Percentiles rank a stretch among this genome's conserved stretches.
phyloP scores from a whole-genome alignment of 2,113 vertebrate species.

The Bettongia penicillata region DNA sequence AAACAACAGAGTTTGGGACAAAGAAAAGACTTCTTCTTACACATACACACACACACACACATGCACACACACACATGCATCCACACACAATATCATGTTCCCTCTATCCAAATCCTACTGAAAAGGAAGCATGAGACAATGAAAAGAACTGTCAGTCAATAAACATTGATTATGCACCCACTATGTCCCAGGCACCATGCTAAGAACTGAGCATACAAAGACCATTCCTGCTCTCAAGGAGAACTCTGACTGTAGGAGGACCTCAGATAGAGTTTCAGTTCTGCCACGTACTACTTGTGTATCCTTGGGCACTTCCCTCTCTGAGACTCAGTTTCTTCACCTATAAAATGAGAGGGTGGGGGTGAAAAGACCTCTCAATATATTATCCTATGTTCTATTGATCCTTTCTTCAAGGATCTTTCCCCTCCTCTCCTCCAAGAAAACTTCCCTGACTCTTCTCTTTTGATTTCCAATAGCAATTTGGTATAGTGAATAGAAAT shows the following conservation, averaged over 20 bases:
- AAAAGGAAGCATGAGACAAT: not conserved
- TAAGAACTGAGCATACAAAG: not conserved
- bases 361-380: not conserved
- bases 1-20: not conserved
- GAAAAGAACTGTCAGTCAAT: not conserved
- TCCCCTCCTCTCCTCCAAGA: not conserved
- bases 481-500: not conserved
- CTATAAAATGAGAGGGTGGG: not conserved
- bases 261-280: not conserved
- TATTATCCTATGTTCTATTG: not conserved
- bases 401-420: not conserved
- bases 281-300: not conserved
- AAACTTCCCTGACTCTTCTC: not conserved
- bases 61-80: no score
- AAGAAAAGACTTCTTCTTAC: not conserved
- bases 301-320: not conserved
- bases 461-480: not conserved
- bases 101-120: not conserved
- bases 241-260: not conserved
- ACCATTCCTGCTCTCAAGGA: not conserved
- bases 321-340: not conserved
- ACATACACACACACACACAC: not conserved
- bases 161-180: not conserved
- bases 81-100: not conserved
- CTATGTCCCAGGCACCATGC: not conserved